A percentile compares a stretch with the other conserved stretches of the same genome.
Evolutionary conservation across 2,797 vertebrate species (phyloP).

Genomic region (Rhinatrema bivittatum): DNA sequence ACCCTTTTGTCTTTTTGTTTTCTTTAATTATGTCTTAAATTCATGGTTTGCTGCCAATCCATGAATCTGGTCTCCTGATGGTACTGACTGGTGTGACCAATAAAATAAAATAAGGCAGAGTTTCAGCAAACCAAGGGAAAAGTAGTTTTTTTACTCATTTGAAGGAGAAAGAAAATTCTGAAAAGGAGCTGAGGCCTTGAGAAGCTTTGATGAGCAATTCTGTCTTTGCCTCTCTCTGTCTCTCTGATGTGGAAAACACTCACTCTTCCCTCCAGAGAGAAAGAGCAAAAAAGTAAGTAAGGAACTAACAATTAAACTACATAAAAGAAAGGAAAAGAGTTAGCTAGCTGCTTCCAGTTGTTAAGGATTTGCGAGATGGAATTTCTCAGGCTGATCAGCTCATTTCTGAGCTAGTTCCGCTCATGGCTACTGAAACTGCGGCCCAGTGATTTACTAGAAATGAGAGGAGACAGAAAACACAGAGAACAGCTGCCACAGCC

Average conservation of each 20-base stretch:
- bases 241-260: slow-evolving; percentile 1
- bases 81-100: slow-evolving; percentile 23
- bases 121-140: slow-evolving; percentile 26
- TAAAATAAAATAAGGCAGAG: slow-evolving; percentile 21
- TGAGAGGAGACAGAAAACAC: slow-evolving; percentile 52
- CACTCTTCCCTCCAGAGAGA: slow-evolving; percentile 20
- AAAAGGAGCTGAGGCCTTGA: slow-evolving; percentile 6
- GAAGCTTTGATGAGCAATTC: slow-evolving; percentile 7
- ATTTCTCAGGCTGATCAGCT: slow-evolving; percentile 25
- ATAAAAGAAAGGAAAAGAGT: not conserved
- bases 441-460: slow-evolving; percentile 47
- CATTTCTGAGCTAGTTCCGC: slow-evolving; percentile 34
- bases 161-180: not conserved
- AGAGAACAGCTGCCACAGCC: slow-evolving; percentile 53
- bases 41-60: not conserved
- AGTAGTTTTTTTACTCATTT: not conserved
- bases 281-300: slow-evolving; percentile 4
- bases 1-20: slow-evolving; percentile 9
- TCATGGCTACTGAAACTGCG: slow-evolving; percentile 41
- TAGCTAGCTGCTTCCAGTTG: slow-evolving; percentile 15
- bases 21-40: not conserved
- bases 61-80: slow-evolving; percentile 15
- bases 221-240: no score
- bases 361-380: slow-evolving; percentile 21
- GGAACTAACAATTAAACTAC: slow-evolving; percentile 7